Percentiles rank a stretch among this genome's conserved stretches.
These are phyloP conservation scores for Cavia aperea DNA, from an alignment of 2,113 vertebrate genomes.

Conservation along the genomic window DNA sequence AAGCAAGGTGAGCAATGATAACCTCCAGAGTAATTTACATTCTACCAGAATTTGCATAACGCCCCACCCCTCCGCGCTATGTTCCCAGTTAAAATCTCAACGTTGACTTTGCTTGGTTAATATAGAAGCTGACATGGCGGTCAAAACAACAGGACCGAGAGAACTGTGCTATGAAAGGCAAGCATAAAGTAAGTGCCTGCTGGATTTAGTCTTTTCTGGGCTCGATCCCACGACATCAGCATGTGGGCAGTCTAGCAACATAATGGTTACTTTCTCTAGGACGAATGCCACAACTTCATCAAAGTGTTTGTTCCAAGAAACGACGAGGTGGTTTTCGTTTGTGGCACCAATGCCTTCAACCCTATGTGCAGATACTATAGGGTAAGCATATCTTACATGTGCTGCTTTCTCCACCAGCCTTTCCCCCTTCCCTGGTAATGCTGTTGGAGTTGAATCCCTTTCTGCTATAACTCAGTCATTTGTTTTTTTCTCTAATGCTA, in stretches of 20 bases:
- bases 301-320: conserved; percentile 98
- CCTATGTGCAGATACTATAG: conserved; percentile 98
- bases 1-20: conserved; percentile 85
- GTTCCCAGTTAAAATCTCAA: background rate
- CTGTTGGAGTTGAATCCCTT: background rate
- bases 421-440: background rate
- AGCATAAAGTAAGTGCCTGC: conserved; percentile 86
- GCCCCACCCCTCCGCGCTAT: background rate
- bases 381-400: conserved; percentile 76
- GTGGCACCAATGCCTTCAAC: conserved; percentile 97
- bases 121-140: conserved; percentile 95
- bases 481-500: conserved; percentile 54
- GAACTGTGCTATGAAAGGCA: conserved; percentile 97
- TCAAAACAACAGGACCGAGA: conserved; percentile 92
- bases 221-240: background rate
- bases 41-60: background rate
- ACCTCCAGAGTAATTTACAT: conserved; percentile 13
- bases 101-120: conserved; percentile 60
- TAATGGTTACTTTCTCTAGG: conserved; percentile 77
- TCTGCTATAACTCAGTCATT: conserved; percentile 22
- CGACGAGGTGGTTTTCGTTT: conserved; percentile 96
- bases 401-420: background rate
- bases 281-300: conserved; percentile 99
- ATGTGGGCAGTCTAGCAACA: conserved; percentile 13
- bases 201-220: background rate